Base-by-base conservation (phyloP, 2,888 invertebrate genomes). In the Meteorus colon region DNA sequence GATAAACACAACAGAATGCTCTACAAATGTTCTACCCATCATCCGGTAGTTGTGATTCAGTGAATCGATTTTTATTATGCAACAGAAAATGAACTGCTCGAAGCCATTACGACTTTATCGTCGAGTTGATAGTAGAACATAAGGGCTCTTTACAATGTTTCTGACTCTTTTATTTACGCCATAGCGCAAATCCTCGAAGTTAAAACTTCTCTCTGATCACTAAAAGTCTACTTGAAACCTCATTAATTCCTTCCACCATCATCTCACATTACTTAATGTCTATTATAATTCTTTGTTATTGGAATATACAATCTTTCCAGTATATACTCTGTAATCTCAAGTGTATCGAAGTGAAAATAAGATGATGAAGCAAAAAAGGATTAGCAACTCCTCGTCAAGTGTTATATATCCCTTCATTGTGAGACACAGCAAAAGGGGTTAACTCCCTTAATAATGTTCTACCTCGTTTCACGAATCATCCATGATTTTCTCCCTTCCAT, bases 331-430 rank as follows among this genome's bases (percentile, higher is more conserved):
- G 59, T 60, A 60, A 29, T 60, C 34, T 34, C 16, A 8, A 34
- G 27, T 29, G 34, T 63, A 14, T 63, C 63, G 16, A 34, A 63
- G 63, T 63, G 63, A 63, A 63, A 63, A 63, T 63, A 63, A 63
- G 16, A n/a, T 63, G 63, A 31, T 63, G 16, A 63, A 34, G 34
- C 31, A 48, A 48, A 48, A 48, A 48, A 48, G 34, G 63, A 63
- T 63, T 63, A 63, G 14, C 63, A 63, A 63, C 14, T 63, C 29
- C 34, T 63, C 63, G 29, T 16, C n/a, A 16, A 48, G 48, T 48
- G n/a, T 48, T 48, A 48, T 48, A n/a, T 48, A 41, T 48, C 48
- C 16, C 16, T 48, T n/a, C 24, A 48, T 48, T 16, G n/a, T 48
- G 2, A 4, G n/a, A 48, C 16, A 48, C 16, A 48, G 6, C 48